Conservation (phyloP, 2,113 vertebrate genomes). For the Mugil cephalus region DNA sequence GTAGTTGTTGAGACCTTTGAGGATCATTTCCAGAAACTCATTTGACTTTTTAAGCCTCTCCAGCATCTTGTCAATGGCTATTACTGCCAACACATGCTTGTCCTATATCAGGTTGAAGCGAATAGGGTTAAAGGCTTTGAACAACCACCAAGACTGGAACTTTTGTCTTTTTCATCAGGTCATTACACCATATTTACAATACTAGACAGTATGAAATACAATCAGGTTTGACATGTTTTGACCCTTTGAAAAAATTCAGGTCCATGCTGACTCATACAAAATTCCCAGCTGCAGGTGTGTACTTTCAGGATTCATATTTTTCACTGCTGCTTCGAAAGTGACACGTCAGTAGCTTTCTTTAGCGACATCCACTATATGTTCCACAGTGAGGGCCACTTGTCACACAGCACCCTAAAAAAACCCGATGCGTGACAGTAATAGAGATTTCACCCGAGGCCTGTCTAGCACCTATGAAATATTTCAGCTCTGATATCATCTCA, state of each 20-base stretch:
- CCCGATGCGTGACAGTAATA: slow-evolving; percentile 30
- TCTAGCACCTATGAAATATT: slow-evolving; percentile 44
- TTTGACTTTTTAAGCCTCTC: slow-evolving; percentile 88
- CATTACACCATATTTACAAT: neutral
- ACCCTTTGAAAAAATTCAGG: neutral
- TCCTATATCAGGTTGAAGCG: slow-evolving; percentile 79
- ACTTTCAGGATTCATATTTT: neutral
- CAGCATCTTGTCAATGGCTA: slow-evolving; percentile 88
- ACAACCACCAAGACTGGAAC: neutral
- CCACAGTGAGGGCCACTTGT: slow-evolving; percentile 32
- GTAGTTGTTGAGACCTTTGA: slow-evolving; percentile 94
- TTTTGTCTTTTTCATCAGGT: neutral
- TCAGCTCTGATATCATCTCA: slow-evolving; percentile 47
- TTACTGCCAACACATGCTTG: slow-evolving; percentile 87
- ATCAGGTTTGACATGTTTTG: neutral
- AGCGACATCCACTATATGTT: slow-evolving; percentile 16
- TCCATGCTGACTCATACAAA: neutral
- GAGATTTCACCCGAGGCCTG: slow-evolving; percentile 55
- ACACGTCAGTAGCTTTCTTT: slow-evolving; percentile 32
- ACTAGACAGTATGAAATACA: neutral
- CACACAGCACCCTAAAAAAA: slow-evolving; percentile 27
- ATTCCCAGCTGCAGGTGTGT: neutral
- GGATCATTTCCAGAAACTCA: slow-evolving; percentile 89
- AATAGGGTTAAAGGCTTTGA: slow-evolving; percentile 14
- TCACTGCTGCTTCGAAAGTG: slow-evolving; percentile 22